phyloP scores from a whole-genome alignment of 2,113 vertebrate genomes.

The Motacilla tschutschensis region DNA sequence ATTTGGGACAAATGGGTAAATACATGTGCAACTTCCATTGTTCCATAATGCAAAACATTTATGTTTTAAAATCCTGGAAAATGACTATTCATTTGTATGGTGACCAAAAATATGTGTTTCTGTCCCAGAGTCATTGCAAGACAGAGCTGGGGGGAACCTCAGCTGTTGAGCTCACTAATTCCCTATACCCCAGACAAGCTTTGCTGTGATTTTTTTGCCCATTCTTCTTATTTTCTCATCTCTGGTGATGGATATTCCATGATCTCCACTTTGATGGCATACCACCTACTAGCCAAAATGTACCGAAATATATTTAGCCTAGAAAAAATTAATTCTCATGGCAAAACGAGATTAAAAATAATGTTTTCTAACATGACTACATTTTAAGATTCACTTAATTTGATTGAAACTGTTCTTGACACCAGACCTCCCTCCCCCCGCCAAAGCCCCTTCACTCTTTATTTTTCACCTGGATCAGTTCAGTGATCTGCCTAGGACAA shows the following conservation, averaged over 20 bases:
- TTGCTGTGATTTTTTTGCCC: not conserved
- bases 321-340: not conserved
- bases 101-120: not conserved
- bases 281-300: not conserved
- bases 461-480: not conserved
- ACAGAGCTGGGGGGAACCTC: not conserved
- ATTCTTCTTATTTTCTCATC: not conserved
- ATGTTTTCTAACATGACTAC: accelerated
- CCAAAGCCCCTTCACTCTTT: not conserved
- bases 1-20: not conserved
- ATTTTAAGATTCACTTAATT: not conserved
- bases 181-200: not conserved
- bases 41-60: not conserved
- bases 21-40: not conserved
- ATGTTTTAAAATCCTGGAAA: not conserved
- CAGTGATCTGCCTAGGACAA: not conserved
- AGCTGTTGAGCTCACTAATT: not conserved
- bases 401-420: not conserved
- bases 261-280: accelerated
- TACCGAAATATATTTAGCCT: not conserved
- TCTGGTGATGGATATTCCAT: not conserved
- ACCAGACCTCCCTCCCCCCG: not conserved
- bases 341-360: not conserved
- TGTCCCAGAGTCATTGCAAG: not conserved
- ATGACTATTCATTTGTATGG: not conserved